Evolutionary conservation across 2,888 invertebrate species (phyloP).

Genomic region (Apotomis capreana): DNA sequence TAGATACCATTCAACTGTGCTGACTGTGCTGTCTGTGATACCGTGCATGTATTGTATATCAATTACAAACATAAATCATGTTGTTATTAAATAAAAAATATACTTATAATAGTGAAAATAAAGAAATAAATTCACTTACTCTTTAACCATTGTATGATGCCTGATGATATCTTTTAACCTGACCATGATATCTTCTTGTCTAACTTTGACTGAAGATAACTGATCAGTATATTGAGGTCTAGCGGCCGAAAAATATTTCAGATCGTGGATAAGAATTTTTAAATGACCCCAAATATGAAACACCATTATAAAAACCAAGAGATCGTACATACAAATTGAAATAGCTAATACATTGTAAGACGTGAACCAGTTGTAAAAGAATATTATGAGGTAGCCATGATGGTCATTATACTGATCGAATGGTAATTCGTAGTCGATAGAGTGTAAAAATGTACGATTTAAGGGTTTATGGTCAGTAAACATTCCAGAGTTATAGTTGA

Average conservation of each 20-base stretch:
- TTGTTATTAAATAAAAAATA: no score
- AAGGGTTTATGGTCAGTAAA: neutral
- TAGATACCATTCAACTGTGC: no score
- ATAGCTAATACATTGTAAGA: constrained; percentile 3
- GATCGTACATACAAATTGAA: constrained; percentile 6
- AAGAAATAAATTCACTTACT: constrained; percentile 3
- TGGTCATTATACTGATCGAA: constrained; percentile 6
- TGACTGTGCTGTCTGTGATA: no score
- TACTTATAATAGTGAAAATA: neutral
- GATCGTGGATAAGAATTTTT: neutral
- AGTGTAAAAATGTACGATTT: neutral
- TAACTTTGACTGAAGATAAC: neutral
- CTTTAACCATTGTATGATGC: constrained; percentile 6
- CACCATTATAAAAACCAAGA: constrained; percentile 3
- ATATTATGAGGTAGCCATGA: neutral
- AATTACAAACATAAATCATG: no score
- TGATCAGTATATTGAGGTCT: neutral
- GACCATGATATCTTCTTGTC: neutral
- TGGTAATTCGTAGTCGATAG: constrained; percentile 2
- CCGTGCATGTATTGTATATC: no score
- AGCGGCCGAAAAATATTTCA: neutral
- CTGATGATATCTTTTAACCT: constrained; percentile 1
- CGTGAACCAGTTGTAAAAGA: neutral
- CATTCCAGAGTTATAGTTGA: constrained; percentile 10
- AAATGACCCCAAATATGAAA: constrained; percentile 23